Base-by-base conservation (phyloP, 2,113 vertebrate species). In the Aphelocoma coerulescens region DNA sequence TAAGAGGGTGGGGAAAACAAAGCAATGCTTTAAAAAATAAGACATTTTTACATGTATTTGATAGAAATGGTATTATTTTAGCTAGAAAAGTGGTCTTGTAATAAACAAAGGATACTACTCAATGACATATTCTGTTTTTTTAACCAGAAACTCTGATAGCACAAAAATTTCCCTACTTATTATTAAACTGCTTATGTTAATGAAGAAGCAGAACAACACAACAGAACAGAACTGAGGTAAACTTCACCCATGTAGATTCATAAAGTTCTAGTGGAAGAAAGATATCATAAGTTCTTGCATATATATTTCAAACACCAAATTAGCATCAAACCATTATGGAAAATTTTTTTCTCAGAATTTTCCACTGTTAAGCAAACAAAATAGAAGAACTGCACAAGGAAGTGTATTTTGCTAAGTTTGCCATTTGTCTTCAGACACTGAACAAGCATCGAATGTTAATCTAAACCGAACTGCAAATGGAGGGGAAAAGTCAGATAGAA, bases 1-100 rank as follows among this genome's bases (percentile, higher is more conserved):
- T 90, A 83, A 96, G 48, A 83, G 13, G 91, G 67, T 37, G 11
- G 69, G 41, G 57, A 97, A 88, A 78, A 96, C 86, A 88, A 96
- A 90, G 21, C 2, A 52, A 43, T 0, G 6, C 17, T 63, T 88
- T 26, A n/a, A 30, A 79, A 90, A 84, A 20, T 1, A 51, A 19
- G 27, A 35, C 4, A 32, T n/a, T 55, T 77, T 76, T 32, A 75
- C 27, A 30, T 7, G 9, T 17, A 28, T 48, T 85, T 73, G 7
- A 72, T 10, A 77, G 32, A 79, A 68, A 51, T 17, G 0, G 4
- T 11, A 49, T n/a, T 43, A 68, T 75, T 89, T 62, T 61, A 79
- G 18, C 37, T 77, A 80, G 24, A 85, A 96, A 80, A 88, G 4
- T 15, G 2, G 16, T 49, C 63, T 75, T 75, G 27, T 41, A 27